These are phyloP conservation scores for Platalea minor DNA, from an alignment of 2,797 vertebrate genomes.

Conservation along the genomic window DNA sequence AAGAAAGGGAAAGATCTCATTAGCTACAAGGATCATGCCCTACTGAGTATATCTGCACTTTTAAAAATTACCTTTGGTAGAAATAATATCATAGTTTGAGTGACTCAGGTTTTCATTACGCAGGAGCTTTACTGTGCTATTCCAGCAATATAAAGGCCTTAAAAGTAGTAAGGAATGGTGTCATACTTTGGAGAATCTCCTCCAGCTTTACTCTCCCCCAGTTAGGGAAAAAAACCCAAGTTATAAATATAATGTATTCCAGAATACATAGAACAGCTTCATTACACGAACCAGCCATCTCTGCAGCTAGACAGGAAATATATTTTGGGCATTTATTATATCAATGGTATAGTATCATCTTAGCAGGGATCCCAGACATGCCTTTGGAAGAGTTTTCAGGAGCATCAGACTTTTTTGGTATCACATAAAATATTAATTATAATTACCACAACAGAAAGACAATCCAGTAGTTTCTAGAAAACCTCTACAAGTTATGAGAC, in stretches of 20 bases:
- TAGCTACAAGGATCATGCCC: not conserved
- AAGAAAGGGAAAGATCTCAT: not conserved
- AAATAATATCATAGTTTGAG: not conserved
- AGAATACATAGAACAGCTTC: not conserved
- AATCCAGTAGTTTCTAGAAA: not conserved
- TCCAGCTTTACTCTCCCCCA: not conserved
- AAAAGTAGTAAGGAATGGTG: not conserved
- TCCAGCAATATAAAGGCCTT: not conserved
- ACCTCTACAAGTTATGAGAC: fast-evolving
- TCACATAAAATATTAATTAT: not conserved
- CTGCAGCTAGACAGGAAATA: not conserved
- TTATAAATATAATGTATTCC: not conserved
- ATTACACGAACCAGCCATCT: not conserved
- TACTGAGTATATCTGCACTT: not conserved
- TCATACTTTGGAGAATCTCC: not conserved
- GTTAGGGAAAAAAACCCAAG: fast-evolving
- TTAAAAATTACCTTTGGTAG: not conserved
- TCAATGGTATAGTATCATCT: not conserved
- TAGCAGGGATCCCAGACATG: not conserved
- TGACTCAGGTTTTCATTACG: not conserved
- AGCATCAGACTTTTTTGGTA: not conserved
- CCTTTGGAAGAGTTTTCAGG: not conserved
- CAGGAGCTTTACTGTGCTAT: not conserved
- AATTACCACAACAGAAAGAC: not conserved
- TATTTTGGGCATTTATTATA: not conserved